phyloP scores from a whole-genome alignment of 2,113 vertebrate genomes.

The Vulpes ferrilata region DNA sequence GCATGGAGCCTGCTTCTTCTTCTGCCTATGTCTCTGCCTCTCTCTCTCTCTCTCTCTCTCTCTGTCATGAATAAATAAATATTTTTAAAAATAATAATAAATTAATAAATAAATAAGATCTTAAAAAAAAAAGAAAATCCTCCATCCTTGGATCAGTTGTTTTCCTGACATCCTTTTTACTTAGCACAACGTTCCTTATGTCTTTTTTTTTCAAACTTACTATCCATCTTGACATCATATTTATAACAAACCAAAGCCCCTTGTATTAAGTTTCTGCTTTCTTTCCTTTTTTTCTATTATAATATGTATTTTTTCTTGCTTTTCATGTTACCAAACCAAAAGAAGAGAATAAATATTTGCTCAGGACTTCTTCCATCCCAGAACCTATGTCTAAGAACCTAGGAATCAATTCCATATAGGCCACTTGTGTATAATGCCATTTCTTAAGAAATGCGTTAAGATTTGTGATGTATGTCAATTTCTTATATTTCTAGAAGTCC shows the following conservation, averaged over 20 bases:
- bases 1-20: too few species aligned
- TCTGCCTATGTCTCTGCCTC: too few species aligned
- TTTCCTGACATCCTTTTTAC: conserved; percentile 2
- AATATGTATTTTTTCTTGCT: background rate
- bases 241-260: conserved; percentile 1
- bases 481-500: conserved; percentile 54
- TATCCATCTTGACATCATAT: background rate
- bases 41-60: too few species aligned
- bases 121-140: background rate
- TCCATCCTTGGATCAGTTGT: background rate
- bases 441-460: conserved; percentile 1
- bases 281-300: background rate
- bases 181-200: background rate
- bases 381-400: background rate
- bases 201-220: conserved; percentile 11
- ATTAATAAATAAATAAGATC: too few species aligned
- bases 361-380: background rate
- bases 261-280: background rate
- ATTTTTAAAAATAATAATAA: too few species aligned
- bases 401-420: background rate
- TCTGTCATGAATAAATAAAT: too few species aligned
- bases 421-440: background rate
- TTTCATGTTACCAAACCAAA: background rate
- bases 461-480: conserved; percentile 4
- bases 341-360: background rate